Base-by-base conservation (phyloP, 35 echinoderm and acorn worm genomes). In the Ptychodera flava region DNA sequence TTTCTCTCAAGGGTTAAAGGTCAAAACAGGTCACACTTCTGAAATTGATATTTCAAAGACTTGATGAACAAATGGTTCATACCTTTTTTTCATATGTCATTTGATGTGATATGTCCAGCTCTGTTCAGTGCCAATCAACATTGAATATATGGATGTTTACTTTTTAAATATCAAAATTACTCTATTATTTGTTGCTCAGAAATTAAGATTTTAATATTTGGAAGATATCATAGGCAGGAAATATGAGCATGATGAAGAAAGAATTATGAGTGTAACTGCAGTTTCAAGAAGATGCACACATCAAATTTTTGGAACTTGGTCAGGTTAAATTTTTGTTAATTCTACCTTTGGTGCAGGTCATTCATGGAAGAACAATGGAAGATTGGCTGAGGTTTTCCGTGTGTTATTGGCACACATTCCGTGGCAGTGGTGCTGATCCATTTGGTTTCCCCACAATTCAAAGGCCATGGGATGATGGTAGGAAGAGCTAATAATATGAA, bases 391-490 rank as follows among this genome's bases (percentile, higher is more conserved):
- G 95, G 31, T 97, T 94, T 82, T 94, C 92, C 16, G 95, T 94
- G 36, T 91, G 89, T 34, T 97, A 90, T 38, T 97, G 95, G 95
- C 95, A 97, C 84, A 90, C 95, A 0, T 97, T 97, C 83, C 37
- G 95, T 31, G 95, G 95, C 30, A 90, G 88, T 29, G 95, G 95
- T 35, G 76, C 88, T 29, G 95, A 97, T 87, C 95, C 95, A 29
- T 97, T 97, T 85, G 95, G 95, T 28, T 89, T 83, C 35, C 87
- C 82, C 35, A 97, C 95, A 16, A 94, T 97, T 22, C 78, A 89
- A 30, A 94, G 95, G 88, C 92, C 76, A 30, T 97, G 95, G 95
- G 95, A 97, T 77, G 95, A 97, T 93, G 95, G 94, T 97, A 90
- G 35, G 88, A 22, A 64, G n/a, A n/a, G n/a, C n/a, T n/a, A n/a